Conservation (phyloP, 1,140 invertebrate species). For the Helicoverpa zea region DNA sequence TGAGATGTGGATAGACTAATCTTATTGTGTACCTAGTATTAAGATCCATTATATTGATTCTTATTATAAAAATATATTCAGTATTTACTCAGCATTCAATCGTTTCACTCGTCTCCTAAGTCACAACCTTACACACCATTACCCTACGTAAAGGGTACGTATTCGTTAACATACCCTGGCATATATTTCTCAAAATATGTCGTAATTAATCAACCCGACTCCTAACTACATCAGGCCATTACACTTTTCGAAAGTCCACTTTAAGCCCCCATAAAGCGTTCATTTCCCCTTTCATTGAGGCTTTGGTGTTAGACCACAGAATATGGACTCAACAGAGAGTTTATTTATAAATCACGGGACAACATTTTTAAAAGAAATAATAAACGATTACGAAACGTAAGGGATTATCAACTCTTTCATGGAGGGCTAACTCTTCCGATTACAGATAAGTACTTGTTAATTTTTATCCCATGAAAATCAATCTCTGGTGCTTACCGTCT, state of each 20-base stretch:
- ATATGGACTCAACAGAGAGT: neutral
- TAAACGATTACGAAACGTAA: too few relatives aligned
- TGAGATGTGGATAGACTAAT: too few relatives aligned
- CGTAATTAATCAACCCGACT: constrained; percentile 1
- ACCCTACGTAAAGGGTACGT: too few relatives aligned
- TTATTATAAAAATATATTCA: too few relatives aligned
- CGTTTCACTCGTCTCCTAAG: too few relatives aligned
- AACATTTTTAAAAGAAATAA: too few relatives aligned
- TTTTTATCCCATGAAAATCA: neutral
- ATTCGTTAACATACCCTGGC: too few relatives aligned
- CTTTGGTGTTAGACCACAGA: neutral
- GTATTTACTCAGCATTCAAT: too few relatives aligned
- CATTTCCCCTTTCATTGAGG: constrained; percentile 2
- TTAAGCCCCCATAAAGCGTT: neutral
- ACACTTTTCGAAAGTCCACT: neutral
- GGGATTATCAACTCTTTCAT: too few relatives aligned
- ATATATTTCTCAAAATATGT: neutral
- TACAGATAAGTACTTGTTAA: neutral
- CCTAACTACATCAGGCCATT: constrained; percentile 3
- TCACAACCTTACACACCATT: too few relatives aligned
- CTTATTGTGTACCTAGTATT: too few relatives aligned
- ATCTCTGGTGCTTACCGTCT: neutral
- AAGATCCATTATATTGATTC: too few relatives aligned
- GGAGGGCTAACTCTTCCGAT: neutral
- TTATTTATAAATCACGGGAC: neutral